Base-by-base conservation (phyloP, 2,113 vertebrate genomes). In the Geococcyx californianus region DNA sequence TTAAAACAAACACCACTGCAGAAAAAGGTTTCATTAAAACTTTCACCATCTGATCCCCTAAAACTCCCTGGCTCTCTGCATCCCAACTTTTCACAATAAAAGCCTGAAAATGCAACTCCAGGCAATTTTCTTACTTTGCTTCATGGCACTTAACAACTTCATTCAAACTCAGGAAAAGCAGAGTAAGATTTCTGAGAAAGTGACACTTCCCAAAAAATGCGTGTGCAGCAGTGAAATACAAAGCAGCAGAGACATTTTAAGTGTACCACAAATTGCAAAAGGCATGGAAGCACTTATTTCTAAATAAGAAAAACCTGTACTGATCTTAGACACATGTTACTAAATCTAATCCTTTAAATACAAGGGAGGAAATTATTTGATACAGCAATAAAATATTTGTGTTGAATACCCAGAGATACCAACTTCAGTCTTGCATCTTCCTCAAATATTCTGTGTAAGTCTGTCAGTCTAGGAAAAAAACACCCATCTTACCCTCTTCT, bases 241-340 rank as follows among this genome's bases (percentile, higher is more conserved):
- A 97, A 98, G 97, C 95, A 97, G 97, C 91, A 95, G 94, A 98
- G 97, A 98, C 97, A 90, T 98, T 95, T 97, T 97, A 97, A 98
- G 94, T 95, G 94, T 87, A 95, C 97, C 97, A 95, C 97, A 98
- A 98, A 98, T 96, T 96, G 95, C 95, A 96, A 96, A 93, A 93
- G 97, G 96, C 97, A 98, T 97, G 97, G 98, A 98, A 98, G 97
- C 96, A 97, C 82, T 98, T 98, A 97, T 83, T 95, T 91, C 91
- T 97, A 98, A 98, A 98, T 97, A 91, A 95, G 95, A 98, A 98
- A 98, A 98, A 97, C 96, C 98, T 98, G 98, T 7, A 75, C 73
- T 47, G 42, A 79, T 92, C 95, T 94, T 87, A 87, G 94, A 90
- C 96, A 97, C 95, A 78, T 80, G 95, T 97, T 95, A 89, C 95